A percentile compares a stretch with the other conserved stretches of the same genome.
Conservation (phyloP, 2,797 vertebrate genomes). For the Brotogeris chrysoptera region DNA sequence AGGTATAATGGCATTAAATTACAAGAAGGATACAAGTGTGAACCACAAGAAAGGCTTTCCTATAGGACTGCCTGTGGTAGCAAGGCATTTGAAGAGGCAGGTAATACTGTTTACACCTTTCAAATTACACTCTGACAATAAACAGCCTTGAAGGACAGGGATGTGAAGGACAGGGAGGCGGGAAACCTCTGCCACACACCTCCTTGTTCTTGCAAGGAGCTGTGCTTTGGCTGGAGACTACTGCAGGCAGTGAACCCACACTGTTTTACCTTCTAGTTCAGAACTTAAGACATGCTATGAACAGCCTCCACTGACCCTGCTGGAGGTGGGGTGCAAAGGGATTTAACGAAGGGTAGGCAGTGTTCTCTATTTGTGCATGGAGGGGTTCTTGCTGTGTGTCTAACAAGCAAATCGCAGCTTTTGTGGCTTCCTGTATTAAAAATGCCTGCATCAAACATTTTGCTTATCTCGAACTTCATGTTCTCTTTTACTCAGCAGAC, state of each 20-base stretch:
- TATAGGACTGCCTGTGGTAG: neutral
- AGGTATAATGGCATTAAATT: neutral
- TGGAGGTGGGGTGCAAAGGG: neutral
- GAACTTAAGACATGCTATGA: neutral
- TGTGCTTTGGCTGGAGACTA: neutral
- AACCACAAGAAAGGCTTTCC: conserved; percentile 12
- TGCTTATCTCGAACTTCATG: neutral
- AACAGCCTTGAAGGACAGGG: neutral
- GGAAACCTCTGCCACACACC: neutral
- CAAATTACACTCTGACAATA: neutral
- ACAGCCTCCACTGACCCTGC: neutral
- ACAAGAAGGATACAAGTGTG: neutral
- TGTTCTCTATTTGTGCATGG: neutral
- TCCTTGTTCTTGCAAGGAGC: neutral
- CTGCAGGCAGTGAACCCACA: neutral
- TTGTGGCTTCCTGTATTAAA: neutral
- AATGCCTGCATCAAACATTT: neutral
- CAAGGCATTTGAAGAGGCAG: neutral
- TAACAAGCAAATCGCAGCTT: neutral
- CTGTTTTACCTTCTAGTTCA: neutral
- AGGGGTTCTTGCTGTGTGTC: neutral
- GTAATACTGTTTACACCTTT: neutral
- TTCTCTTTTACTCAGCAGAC: neutral
- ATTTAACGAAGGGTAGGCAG: neutral
- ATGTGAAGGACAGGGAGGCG: neutral